Percentiles rank a stretch among this genome's conserved stretches.
phyloP scores from a whole-genome alignment of 2,797 vertebrate genomes.

The Rhabdomys pumilio region DNA sequence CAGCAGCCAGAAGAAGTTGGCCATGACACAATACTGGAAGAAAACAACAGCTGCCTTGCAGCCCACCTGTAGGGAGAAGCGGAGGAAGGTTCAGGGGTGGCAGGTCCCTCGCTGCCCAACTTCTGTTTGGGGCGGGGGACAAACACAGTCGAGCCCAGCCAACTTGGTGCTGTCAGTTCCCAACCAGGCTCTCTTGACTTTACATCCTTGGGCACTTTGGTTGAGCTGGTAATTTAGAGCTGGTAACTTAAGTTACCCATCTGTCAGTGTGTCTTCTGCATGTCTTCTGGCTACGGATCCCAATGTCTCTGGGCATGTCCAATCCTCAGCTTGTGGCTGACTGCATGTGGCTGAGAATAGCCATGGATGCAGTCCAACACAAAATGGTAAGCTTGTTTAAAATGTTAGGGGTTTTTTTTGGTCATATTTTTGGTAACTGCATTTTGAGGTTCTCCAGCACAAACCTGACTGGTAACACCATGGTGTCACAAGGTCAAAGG shows the following conservation, averaged over 20 bases:
- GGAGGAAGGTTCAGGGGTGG: neutral
- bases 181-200: neutral
- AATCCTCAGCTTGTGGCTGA: neutral
- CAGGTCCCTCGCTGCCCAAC: neutral
- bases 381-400: neutral
- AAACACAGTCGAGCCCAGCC: neutral
- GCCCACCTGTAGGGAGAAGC: constrained; percentile 91
- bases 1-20: constrained; percentile 99
- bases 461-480: too few relatives aligned
- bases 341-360: neutral
- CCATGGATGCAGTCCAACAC: neutral
- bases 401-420: neutral
- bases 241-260: constrained; percentile 17
- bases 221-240: neutral
- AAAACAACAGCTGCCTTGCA: constrained; percentile 97
- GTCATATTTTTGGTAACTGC: neutral
- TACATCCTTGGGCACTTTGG: neutral
- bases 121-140: neutral
- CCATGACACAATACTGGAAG: constrained; percentile 99
- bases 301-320: neutral
- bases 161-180: neutral
- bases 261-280: neutral
- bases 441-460: neutral
- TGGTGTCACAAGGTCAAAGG: neutral
- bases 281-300: neutral